These are phyloP conservation scores for Drosophila virilis DNA, from an alignment of 1,140 invertebrate species.

Conservation along the genomic window DNA sequence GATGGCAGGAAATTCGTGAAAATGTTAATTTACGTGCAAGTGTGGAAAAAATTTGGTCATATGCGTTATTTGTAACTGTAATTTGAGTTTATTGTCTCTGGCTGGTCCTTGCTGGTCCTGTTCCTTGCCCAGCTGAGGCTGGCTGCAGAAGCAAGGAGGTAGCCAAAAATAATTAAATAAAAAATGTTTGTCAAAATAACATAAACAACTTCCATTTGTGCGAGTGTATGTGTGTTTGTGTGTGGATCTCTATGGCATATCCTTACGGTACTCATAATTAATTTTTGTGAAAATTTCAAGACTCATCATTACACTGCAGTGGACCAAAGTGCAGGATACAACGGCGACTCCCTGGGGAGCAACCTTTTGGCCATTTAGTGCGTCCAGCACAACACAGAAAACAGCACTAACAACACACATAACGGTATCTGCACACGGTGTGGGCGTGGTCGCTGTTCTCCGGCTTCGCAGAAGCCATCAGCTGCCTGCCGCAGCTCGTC, in stretches of 20 bases:
- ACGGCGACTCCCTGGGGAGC: constrained; percentile 63
- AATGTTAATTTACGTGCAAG: constrained; percentile 12
- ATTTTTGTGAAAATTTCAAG: constrained; percentile 78
- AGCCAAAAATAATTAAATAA: constrained; percentile 41
- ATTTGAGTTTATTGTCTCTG: constrained; percentile 70
- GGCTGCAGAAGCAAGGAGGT: background rate
- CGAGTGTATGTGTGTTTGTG: constrained; percentile 19
- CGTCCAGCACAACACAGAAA: constrained; percentile 35
- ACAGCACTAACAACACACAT: constrained; percentile 31
- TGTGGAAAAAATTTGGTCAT: constrained; percentile 55
- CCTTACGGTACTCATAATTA: constrained; percentile 72
- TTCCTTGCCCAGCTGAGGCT: background rate
- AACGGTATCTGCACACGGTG: constrained; percentile 35
- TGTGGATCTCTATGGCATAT: constrained; percentile 27
- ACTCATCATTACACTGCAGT: constrained; percentile 64
- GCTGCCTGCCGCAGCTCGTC: constrained; percentile 25
- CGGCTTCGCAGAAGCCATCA: constrained; percentile 27
- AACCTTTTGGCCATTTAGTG: constrained; percentile 83
- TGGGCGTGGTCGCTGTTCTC: constrained; percentile 47
- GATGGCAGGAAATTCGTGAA: background rate
- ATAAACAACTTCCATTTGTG: constrained; percentile 39
- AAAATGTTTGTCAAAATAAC: constrained; percentile 55
- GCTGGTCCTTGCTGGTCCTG: background rate
- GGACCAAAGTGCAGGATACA: constrained; percentile 40
- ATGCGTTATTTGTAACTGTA: constrained; percentile 66